Base-by-base conservation (phyloP, 2,888 invertebrate genomes). In the Platycnemis pennipes region DNA sequence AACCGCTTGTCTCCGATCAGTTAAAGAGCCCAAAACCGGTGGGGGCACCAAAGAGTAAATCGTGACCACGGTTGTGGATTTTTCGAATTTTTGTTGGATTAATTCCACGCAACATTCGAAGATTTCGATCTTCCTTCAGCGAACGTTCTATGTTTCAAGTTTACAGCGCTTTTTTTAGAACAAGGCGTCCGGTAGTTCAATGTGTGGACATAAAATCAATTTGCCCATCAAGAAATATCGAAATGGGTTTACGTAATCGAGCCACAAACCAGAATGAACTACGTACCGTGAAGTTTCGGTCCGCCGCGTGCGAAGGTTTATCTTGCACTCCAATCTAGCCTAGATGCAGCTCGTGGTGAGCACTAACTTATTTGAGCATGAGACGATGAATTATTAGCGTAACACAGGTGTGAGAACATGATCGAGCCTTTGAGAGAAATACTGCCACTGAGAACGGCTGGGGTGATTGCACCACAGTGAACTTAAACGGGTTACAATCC, bases 41-140 rank as follows among this genome's bases (percentile, higher is more conserved):
- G n/a, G n/a, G n/a, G n/a, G n/a, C 88, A 22, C 8, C 53, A 89
- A 89, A 53, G 89, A 37, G 89, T 56, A 31, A 37, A 26, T 37
- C 53, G 49, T 0, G 89, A 22, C 56, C 89, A 26, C 42, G 88
- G 53, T 88, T 88, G 88, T 46, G 88, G 49, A 88, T 49, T 88
- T 8, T 26, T 49, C 53, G 5, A 86, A 42, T 0, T 11, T 37
- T 56, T 37, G 37, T 26, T 16, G 19, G 53, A 46, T 56, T 37
- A 26, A 49, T 37, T 19, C 86, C 0, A 22, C 4, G 86, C 26
- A 63, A 5, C 26, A 63, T 63, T 63, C 63, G n/a, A n/a, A n/a
- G n/a, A n/a, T n/a, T 63, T 53, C 19, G 26, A 63, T 63, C 1
- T 63, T 2, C 63, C 53, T 13, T 1, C 22, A 63, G 16, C n/a